Evolutionary conservation across 2,113 vertebrate species (phyloP), one percentile per base, ranked within the genome.

Genomic region (Chiloscyllium plagiosum): DNA sequence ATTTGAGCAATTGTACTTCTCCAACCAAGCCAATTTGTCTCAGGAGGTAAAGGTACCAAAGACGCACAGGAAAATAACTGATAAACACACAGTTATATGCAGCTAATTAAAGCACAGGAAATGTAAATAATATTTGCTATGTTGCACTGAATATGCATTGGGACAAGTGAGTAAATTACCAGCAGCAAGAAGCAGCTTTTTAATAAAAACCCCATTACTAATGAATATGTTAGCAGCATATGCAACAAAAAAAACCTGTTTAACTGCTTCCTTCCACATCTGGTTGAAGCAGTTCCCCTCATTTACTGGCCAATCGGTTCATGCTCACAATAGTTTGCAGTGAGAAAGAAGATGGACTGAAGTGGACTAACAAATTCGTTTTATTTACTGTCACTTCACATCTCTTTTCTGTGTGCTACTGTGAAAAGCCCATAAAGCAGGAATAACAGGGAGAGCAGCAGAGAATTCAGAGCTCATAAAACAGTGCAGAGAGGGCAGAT

Each of bases 91-190:
- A 50, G 68, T 68, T 93, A 66, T n/a, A 20, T 68, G 93, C 42
- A 72, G 93, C 93, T 95, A 95, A 72, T 95, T 95, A 95, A 95
- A 95, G 37, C 24, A 95, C 93, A 95, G 93, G 93, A 95, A 95
- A 95, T 95, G 93, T 95, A 95, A 95, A 95, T 72, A 95, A 70
- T 95, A 70, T 69, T 95, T 95, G 93, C 93, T 95, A 72, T 69
- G 65, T 70, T 95, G 37, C 93, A 72, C 68, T 72, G 68, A 95
- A 95, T 72, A 50, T 72, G 94, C 94, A 72, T 95, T 69, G 50
- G 47, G 68, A 95, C 50, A 95, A 95, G 94, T 50, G 94, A 72
- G 94, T 52, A 95, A 95, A 95, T 47, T 95, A 95, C 94, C 94
- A 52, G 37, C 37, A 95, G 94, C 94, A 66, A 68, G 89, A 93